Evolutionary conservation across 2,888 invertebrate species (phyloP), one percentile per base, ranked within the genome.

Genomic region (Drosophila histrio): DNA sequence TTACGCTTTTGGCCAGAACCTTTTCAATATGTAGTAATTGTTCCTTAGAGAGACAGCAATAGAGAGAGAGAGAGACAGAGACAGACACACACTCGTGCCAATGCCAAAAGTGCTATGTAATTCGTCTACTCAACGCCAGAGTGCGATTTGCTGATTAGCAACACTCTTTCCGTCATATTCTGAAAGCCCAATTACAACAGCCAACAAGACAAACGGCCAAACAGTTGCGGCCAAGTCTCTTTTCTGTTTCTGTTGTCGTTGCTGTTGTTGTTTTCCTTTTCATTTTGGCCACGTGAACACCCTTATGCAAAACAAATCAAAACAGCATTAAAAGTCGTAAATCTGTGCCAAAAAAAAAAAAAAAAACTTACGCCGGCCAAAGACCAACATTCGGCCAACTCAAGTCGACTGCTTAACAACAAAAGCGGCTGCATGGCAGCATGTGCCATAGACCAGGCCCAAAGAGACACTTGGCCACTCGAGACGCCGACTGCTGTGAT

Each of bases 131-230:
- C 84, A 79, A 79, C 79, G 77, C 87, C 71, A 77, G 66, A 87
- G 79, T 87, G 66, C 79, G 85, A 89, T 89, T 89, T 89, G 89
- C 89, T 89, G 88, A 90, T 90, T 89, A 90, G 87, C 89, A 85
- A 81, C 87, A 89, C 79, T 81, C 79, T 88, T 88, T 89, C 89
- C 88, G 89, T 88, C 90, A 90, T 88, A 85, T 89, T 89, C 85
- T 84, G 71, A 86, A 72, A 84, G 78, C 74, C 79, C 87, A 80
- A 77, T 85, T 88, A 88, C 85, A 87, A 85, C 67, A 58, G 66
- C 52, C 66, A 41, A 63, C 64, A 76, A 79, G 79, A 81, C 82
- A 85, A 82, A 74, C 71, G 71, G 75, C 53, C 64, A 78, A 87
- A 75, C 75, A 71, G 70, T 77, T 77, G 87, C 77, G 32, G 47